These are phyloP conservation scores for Caprella mutica DNA, from an alignment of 2,888 invertebrate genomes.

Conservation along the genomic window DNA sequence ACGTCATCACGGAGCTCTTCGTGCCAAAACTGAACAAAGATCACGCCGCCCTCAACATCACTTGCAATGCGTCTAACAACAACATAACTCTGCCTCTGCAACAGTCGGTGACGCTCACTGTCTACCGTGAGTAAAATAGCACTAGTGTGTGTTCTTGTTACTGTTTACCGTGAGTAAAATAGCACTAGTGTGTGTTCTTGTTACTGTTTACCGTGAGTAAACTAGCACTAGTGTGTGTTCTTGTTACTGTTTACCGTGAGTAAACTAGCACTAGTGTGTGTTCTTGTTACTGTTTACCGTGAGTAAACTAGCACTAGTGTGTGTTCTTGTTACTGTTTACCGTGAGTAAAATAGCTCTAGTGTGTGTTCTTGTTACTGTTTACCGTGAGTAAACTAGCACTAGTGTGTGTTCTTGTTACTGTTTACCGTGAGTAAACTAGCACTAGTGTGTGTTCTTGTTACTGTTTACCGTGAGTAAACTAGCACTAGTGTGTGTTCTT, in stretches of 20 bases:
- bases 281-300: no score
- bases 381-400: no score
- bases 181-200: not conserved
- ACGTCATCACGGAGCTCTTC: constrained; percentile 15
- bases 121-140: constrained; percentile 16
- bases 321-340: no score
- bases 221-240: not conserved
- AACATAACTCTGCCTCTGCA: constrained; percentile 20
- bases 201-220: constrained; percentile 17
- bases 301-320: no score
- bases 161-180: constrained; percentile 15
- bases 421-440: no score
- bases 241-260: constrained; percentile 15
- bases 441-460: no score
- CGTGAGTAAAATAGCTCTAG: no score
- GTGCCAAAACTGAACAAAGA: constrained; percentile 18
- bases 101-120: constrained; percentile 7
- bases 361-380: no score
- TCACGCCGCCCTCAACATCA: constrained; percentile 20
- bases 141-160: constrained; percentile 1
- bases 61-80: constrained; percentile 24
- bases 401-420: no score
- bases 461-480: no score
- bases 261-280: constrained; percentile 1
- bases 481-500: no score